These are phyloP conservation scores for Philereme vetulata DNA, from an alignment of 2,888 invertebrate species.

Conservation along the genomic window DNA sequence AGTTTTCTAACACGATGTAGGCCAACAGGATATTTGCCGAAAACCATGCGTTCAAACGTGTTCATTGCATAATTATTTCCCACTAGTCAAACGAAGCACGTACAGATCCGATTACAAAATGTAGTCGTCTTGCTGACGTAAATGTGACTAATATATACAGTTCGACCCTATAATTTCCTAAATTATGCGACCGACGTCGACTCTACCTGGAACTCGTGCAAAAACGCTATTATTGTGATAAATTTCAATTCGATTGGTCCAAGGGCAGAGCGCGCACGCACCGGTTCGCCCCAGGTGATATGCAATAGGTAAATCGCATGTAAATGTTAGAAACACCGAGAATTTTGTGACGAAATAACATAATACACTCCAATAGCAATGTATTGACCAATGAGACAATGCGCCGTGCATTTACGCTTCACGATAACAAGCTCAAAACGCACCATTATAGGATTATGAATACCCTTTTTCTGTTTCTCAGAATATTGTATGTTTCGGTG, in stretches of 20 bases:
- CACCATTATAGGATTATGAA: slow-evolving; percentile 27
- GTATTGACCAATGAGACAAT: slow-evolving; percentile 27
- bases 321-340: slow-evolving; percentile 27
- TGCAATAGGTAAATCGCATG: slow-evolving; percentile 32
- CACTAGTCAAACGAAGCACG: slow-evolving; percentile 21
- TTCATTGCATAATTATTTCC: slow-evolving; percentile 11
- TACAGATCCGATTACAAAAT: slow-evolving; percentile 27
- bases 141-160: slow-evolving; percentile 31
- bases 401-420: slow-evolving; percentile 14
- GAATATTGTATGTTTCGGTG: slow-evolving; percentile 34
- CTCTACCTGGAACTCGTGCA: slow-evolving; percentile 32
- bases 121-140: slow-evolving; percentile 33
- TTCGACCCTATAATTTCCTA: slow-evolving; percentile 37
- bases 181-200: slow-evolving; percentile 34
- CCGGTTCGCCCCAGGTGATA: slow-evolving; percentile 24
- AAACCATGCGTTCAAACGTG: slow-evolving; percentile 15
- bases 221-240: slow-evolving; percentile 36
- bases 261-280: slow-evolving; percentile 36
- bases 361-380: slow-evolving; percentile 9
- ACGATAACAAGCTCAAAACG: slow-evolving; percentile 15
- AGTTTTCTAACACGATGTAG: slow-evolving; percentile 1
- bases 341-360: slow-evolving; percentile 31
- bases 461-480: slow-evolving; percentile 34
- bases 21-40: slow-evolving; percentile 20
- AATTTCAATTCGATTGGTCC: slow-evolving; percentile 29